These are phyloP conservation scores for Tachyglossus aculeatus DNA, from an alignment of 2,797 vertebrate species.

Conservation along the genomic window DNA sequence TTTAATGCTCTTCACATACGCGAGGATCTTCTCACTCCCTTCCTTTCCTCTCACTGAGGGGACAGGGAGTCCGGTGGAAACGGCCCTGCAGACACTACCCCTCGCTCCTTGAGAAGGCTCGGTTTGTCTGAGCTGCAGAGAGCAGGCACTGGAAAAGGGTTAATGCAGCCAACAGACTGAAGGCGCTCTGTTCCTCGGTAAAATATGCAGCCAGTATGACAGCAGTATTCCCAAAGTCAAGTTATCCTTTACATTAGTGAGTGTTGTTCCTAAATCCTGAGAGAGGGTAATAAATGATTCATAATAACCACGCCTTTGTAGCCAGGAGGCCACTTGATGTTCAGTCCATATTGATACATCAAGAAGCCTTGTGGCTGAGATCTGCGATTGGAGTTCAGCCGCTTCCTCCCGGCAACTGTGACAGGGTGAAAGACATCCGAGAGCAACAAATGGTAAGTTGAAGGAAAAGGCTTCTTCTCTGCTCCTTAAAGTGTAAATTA, in stretches of 20 bases:
- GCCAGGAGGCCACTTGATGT: constrained; percentile 64
- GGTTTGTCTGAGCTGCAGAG: too few relatives aligned
- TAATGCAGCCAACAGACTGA: constrained; percentile 47
- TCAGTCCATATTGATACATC: constrained; percentile 60
- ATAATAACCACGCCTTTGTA: constrained; percentile 67
- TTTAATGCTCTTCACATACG: too few relatives aligned
- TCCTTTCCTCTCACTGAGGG: too few relatives aligned
- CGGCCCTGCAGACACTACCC: too few relatives aligned
- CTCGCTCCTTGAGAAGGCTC: too few relatives aligned
- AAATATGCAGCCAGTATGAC: constrained; percentile 32
- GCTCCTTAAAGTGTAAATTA: constrained; percentile 68
- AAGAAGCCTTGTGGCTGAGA: constrained; percentile 43
- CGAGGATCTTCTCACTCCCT: too few relatives aligned
- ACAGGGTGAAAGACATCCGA: constrained; percentile 65
- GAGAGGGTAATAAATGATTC: constrained; percentile 71
- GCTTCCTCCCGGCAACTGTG: constrained; percentile 37
- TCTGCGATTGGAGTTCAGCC: constrained; percentile 47
- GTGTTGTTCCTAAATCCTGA: constrained; percentile 66
- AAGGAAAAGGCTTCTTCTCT: constrained; percentile 61
- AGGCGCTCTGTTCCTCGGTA: constrained; percentile 52
- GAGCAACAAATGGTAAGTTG: constrained; percentile 64
- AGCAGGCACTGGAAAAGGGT: neutral
- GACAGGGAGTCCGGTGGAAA: too few relatives aligned
- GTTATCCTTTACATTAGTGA: constrained; percentile 67
- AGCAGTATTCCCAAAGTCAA: constrained; percentile 63